Base-by-base conservation (phyloP, 1,140 invertebrate species). In the Apis dorsata region DNA sequence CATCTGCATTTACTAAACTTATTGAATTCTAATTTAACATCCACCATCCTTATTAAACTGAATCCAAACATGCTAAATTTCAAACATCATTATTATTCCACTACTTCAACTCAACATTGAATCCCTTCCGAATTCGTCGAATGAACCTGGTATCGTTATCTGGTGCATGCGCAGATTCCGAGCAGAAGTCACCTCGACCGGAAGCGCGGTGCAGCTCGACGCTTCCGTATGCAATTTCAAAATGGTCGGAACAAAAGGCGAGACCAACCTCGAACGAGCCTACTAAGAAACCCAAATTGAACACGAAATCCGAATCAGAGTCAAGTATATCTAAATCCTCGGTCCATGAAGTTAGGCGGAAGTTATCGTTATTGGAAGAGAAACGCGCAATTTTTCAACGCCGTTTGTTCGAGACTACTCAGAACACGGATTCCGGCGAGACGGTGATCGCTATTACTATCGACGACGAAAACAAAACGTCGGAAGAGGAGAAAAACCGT, bases 381-480 rank as follows among this genome's bases (percentile, higher is more conserved):
- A 93, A 89, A 80, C 90, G 91, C 0, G 90, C 90, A 21, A 91
- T 93, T 44, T 93, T 93, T 71, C 92, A 93, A 68, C 87, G 90
- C 1, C 88, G 91, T 8, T 86, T 88, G 69, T 90, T 91, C 78
- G 90, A 93, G 8, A 85, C 79, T 1, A 88, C 90, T 19, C 71
- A 21, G 10, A 88, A 90, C n/a, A 84, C 81, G 0, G 76, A 80
- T 28, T 92, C 92, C 1, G 66, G 88, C 10, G 91, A 91, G 0
- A 91, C 92, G 0, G 88, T 92, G 24, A 76, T 93, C 34, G 89
- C 89, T 0, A 85, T 88, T 4, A 86, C 79, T 17, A 19, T 86
- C 3, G 90, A 86, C 75, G 66, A 86, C 81, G 86, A 76, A 5
- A 57, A 83, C 1, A 66, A 11, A 21, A 10, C 63, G 5, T 13